Percentiles rank a stretch among this genome's conserved stretches.
Conservation (phyloP, 2,797 vertebrate genomes). For the Sebastes baramenuke region DNA sequence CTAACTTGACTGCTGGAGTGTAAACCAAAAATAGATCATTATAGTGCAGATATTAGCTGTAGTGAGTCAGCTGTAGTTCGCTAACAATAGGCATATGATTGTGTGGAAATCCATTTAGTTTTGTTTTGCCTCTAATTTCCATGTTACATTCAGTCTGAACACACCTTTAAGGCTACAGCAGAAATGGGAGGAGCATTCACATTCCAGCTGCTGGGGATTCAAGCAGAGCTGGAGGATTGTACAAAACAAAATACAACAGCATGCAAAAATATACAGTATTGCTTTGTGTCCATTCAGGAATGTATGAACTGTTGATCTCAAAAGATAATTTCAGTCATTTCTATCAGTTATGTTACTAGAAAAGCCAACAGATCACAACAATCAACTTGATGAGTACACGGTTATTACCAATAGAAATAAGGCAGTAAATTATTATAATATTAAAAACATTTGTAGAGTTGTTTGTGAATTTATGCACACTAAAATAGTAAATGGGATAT, state of each 20-base stretch:
- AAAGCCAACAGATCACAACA: background rate
- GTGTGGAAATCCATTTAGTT: background rate
- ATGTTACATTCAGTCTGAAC: conserved; percentile 42
- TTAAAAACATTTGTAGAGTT: no score
- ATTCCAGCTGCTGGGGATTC: conserved; percentile 67
- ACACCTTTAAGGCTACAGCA: conserved; percentile 62
- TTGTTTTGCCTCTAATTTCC: background rate
- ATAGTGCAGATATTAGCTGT: background rate
- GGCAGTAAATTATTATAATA: no score
- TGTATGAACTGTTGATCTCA: background rate
- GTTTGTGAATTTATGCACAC: background rate
- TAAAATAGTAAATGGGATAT: background rate
- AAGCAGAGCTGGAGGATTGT: conserved; percentile 71
- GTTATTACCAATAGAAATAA: background rate
- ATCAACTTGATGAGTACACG: background rate
- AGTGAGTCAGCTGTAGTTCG: background rate
- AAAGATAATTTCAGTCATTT: background rate
- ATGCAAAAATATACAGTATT: background rate
- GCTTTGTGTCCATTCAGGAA: background rate
- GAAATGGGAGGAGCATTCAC: conserved; percentile 63
- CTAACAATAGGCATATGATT: background rate
- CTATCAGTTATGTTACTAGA: background rate
- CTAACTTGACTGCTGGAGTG: background rate
- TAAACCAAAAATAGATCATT: conserved; percentile 1
- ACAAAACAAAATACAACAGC: background rate